Evolutionary conservation across 1,140 invertebrate species (phyloP), one percentile per base, ranked within the genome.

Genomic region (Drosophila mauritiana): DNA sequence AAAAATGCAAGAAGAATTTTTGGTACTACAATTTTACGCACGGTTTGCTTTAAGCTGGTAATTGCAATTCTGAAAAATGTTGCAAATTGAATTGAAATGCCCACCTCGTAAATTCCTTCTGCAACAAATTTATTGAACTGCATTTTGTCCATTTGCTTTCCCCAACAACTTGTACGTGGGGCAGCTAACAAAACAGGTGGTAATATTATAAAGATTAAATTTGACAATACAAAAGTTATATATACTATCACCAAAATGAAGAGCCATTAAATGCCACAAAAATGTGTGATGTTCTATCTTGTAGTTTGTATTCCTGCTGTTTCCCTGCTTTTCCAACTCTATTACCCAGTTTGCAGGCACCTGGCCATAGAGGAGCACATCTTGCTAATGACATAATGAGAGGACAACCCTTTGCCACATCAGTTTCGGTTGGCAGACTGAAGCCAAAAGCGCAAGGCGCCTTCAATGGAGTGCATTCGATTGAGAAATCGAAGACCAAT

Each of bases 401-500:
- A 48, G 25, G 13, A 36, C 46, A 61, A 15, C 11, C n/a, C 36
- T 2, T 13, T 25, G 1, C 13, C n/a, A 15, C n/a, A 42, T 15
- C 46, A n/a, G 12, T n/a, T 27, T 48, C 22, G 45, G 27, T 17
- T 31, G 10, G 51, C 36, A 31, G 15, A n/a, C 12, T 10, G 10
- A 69, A 20, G 34, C 36, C 20, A 25, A 17, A 49, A 48, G 22
- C 27, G 39, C 40, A 27, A 59, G 12, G 27, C 25, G 22, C 43
- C 45, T 37, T 46, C 59, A 82, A 79, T 76, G 62, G 55, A 69
- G 70, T 55, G 74, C 67, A 80, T 15, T 57, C 22, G 75, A 48
- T 39, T 40, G 49, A 42, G 46, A 72, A 67, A 58, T 39, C 27
- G 63, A 85, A 45, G 22, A 31, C 49, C 45, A 73, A 59, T 64